Evolutionary conservation across 2,113 vertebrate species (phyloP).

Genomic region (Micronycteris hirsuta): DNA sequence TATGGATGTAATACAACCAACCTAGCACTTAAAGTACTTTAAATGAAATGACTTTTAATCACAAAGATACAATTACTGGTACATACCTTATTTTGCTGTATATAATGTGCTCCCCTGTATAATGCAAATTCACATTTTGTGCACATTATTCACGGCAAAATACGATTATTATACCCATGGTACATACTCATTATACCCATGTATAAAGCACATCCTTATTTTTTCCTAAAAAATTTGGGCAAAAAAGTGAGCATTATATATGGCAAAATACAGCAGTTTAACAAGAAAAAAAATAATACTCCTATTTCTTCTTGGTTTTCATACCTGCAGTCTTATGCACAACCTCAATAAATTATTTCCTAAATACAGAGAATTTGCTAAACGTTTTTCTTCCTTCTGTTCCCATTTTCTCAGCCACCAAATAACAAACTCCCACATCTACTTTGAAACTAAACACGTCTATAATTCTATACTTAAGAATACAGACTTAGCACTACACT

Average conservation of each 20-base stretch:
- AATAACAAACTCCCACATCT: background rate
- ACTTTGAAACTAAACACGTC: slow-evolving; percentile 7
- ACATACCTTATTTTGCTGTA: background rate
- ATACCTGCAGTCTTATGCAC: background rate
- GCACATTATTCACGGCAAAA: too few species aligned
- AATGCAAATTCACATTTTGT: too few species aligned
- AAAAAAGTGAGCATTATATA: too few species aligned
- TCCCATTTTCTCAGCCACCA: background rate
- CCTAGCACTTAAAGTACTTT: background rate
- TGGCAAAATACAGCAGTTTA: background rate
- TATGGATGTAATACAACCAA: background rate
- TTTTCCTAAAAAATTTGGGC: too few species aligned
- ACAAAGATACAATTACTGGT: background rate
- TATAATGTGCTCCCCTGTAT: too few species aligned
- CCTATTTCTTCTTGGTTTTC: background rate
- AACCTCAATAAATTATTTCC: background rate
- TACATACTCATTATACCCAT: too few species aligned
- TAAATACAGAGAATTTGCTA: background rate
- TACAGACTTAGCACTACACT: background rate
- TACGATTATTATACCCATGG: too few species aligned
- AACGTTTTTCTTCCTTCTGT: background rate
- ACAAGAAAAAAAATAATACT: background rate
- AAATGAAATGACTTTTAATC: background rate
- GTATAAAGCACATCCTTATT: too few species aligned
- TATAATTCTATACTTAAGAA: background rate